A percentile compares a stretch with the other conserved stretches of the same genome.
phyloP scores from a whole-genome alignment of 23 tunicate species.

The Trididemnum nubilum region DNA sequence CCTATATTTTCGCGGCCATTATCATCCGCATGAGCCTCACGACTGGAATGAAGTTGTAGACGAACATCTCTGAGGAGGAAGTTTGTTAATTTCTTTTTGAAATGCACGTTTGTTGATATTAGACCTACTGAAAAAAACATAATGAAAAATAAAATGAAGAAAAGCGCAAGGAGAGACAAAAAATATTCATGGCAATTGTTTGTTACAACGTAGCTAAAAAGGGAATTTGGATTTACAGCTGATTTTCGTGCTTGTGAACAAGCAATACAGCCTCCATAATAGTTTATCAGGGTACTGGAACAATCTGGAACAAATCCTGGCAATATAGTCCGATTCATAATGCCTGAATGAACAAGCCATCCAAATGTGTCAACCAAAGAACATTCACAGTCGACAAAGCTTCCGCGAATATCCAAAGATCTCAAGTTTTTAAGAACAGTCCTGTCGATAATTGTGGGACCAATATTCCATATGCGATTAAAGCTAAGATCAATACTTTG shows the following conservation, averaged over 20 bases:
- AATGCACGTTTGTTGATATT: background rate
- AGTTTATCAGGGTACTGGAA: conserved; percentile 2
- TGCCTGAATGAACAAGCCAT: conserved; percentile 13
- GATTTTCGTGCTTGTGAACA: background rate
- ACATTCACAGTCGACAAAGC: conserved; percentile 16
- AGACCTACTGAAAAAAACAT: background rate
- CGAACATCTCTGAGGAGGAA: background rate
- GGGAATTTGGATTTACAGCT: background rate
- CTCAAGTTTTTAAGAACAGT: background rate
- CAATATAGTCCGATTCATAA: background rate
- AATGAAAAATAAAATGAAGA: background rate
- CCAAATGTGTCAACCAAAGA: conserved; percentile 10
- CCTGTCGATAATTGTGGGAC: background rate
- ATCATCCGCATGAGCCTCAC: too few relatives aligned
- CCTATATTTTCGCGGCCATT: background rate
- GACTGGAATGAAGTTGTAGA: background rate
- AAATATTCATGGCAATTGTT: conserved; percentile 3
- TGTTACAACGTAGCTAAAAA: conserved; percentile 10
- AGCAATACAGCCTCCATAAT: conserved; percentile 38
- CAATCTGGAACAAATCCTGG: conserved; percentile 39
- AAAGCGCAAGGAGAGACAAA: background rate
- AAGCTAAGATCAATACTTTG: background rate
- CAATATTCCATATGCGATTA: conserved; percentile 14
- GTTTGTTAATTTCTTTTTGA: background rate
- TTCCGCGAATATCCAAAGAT: conserved; percentile 38